These are phyloP conservation scores for Ctenoplectra terminalis DNA, from an alignment of 1,140 invertebrate genomes.

Conservation along the genomic window DNA sequence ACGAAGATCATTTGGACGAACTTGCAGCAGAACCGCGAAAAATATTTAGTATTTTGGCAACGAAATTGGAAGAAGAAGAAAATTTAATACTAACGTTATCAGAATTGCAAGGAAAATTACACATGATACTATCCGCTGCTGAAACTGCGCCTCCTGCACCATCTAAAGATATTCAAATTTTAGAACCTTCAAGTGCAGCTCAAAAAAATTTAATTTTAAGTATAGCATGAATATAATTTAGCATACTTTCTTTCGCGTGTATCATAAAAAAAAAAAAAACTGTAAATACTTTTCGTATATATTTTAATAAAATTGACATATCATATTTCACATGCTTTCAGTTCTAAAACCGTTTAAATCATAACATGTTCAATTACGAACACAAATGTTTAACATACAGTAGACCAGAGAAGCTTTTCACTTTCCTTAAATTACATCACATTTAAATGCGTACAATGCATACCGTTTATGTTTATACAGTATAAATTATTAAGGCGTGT, in stretches of 20 bases:
- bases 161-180: constrained; percentile 75
- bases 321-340: not conserved
- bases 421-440: constrained; percentile 17
- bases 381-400: constrained; percentile 11
- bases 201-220: constrained; percentile 86
- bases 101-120: constrained; percentile 87
- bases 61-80: constrained; percentile 87
- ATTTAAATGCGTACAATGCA: not conserved
- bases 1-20: constrained; percentile 85
- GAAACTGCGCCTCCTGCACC: constrained; percentile 71
- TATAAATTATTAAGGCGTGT: constrained; percentile 29
- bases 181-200: constrained; percentile 85
- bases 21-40: constrained; percentile 84
- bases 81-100: constrained; percentile 85
- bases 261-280: constrained; percentile 9
- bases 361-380: not conserved
- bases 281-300: constrained; percentile 67
- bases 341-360: not conserved
- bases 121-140: constrained; percentile 86
- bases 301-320: constrained; percentile 39
- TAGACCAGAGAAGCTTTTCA: constrained; percentile 19
- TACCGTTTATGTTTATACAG: not conserved
- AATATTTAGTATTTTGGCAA: constrained; percentile 85
- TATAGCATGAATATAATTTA: constrained; percentile 76
- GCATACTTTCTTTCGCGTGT: not conserved